Percentiles rank a stretch among this genome's conserved stretches.
These are phyloP conservation scores for Calliopum simillimum DNA, from an alignment of 2,888 invertebrate genomes.

Conservation along the genomic window DNA sequence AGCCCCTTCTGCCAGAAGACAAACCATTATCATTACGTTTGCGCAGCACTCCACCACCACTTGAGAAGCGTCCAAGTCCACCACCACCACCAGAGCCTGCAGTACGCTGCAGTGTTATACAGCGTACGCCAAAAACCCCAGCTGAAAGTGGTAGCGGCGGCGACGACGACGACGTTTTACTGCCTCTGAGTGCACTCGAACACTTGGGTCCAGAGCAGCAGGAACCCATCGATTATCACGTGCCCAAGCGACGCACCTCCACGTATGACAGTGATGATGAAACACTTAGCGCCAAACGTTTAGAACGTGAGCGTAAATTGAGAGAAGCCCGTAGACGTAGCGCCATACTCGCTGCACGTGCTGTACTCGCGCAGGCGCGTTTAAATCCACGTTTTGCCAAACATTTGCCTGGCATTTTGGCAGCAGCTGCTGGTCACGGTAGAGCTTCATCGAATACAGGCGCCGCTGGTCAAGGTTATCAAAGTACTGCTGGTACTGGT, in stretches of 20 bases:
- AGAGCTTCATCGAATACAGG: slow-evolving; percentile 73
- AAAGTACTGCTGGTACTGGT: slow-evolving; percentile 56
- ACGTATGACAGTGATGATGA: slow-evolving; percentile 60
- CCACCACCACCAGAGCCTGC: slow-evolving; percentile 76
- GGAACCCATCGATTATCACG: slow-evolving; percentile 89
- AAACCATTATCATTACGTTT: slow-evolving; percentile 73
- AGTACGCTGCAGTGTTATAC: slow-evolving; percentile 84
- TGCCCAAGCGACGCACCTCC: slow-evolving; percentile 81
- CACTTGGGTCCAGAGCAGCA: slow-evolving; percentile 79
- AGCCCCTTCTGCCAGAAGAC: slow-evolving; percentile 73
- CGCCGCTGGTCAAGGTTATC: slow-evolving; percentile 66
- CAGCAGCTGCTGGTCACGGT: slow-evolving; percentile 85
- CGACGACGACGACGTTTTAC: slow-evolving; percentile 67
- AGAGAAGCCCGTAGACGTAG: slow-evolving; percentile 78
- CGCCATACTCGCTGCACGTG: slow-evolving; percentile 71
- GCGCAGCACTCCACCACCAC: slow-evolving; percentile 69
- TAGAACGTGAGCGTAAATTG: slow-evolving; percentile 73
- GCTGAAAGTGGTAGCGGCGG: slow-evolving; percentile 36
- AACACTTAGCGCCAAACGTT: slow-evolving; percentile 52
- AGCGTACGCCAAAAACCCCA: slow-evolving; percentile 76
- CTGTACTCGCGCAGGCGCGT: slow-evolving; percentile 58
- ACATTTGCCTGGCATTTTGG: slow-evolving; percentile 75
- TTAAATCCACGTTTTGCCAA: slow-evolving; percentile 64
- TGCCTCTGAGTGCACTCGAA: slow-evolving; percentile 69
- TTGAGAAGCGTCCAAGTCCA: slow-evolving; percentile 68